Evolutionary conservation across 2,797 vertebrate species (phyloP).

Genomic region (Lepus oiostolus): DNA sequence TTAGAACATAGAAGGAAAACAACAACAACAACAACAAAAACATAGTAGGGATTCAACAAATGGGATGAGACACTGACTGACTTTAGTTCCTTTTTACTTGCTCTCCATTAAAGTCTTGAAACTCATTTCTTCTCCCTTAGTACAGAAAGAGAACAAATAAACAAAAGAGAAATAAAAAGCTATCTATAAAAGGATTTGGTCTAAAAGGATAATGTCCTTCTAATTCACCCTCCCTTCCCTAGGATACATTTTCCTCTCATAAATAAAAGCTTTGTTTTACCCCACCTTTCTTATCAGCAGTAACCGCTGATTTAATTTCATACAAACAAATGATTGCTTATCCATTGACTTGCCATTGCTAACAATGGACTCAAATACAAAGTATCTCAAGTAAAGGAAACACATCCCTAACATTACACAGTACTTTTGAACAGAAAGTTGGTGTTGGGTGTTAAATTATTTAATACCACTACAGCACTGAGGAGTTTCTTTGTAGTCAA

Average conservation of each 20-base stretch:
- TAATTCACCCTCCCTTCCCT: not conserved
- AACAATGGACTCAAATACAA: not conserved
- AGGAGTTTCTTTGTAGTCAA: slow-evolving; percentile 33
- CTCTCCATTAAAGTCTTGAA: not conserved
- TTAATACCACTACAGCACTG: not conserved
- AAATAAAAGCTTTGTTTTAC: not conserved
- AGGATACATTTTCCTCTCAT: not conserved
- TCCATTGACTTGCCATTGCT: not conserved
- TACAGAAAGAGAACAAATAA: not conserved
- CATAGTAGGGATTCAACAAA: not conserved
- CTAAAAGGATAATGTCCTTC: not conserved
- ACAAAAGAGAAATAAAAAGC: not conserved
- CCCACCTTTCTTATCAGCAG: not conserved
- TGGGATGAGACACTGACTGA: not conserved
- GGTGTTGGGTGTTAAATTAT: not conserved
- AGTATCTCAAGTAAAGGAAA: not conserved
- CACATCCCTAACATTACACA: not conserved
- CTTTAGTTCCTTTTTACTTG: not conserved
- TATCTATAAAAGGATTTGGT: not conserved
- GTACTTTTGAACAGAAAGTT: slow-evolving; percentile 41
- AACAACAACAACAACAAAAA: not conserved
- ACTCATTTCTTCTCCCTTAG: not conserved
- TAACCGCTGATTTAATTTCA: not conserved
- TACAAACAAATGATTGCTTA: not conserved
- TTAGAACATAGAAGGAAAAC: not conserved